Base-by-base conservation (phyloP, 2,797 vertebrate species). In the Mormyrops boulengeri region DNA sequence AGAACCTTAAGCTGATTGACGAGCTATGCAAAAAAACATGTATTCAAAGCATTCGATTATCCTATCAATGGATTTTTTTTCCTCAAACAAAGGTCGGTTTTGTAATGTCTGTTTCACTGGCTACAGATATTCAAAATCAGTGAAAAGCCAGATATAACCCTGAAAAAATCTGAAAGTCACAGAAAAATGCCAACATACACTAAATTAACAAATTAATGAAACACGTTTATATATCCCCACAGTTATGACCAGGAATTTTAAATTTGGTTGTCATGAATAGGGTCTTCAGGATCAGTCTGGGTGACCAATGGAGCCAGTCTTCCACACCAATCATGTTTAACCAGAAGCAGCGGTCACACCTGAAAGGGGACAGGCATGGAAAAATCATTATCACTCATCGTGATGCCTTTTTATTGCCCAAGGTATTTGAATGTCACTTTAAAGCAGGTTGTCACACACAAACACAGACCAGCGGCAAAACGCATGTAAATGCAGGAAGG, bases 401-500 rank as follows among this genome's bases (percentile, higher is more conserved):
- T 60, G 19, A 62, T 19, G n/a, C 47, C 30, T 14, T 34, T 44
- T 88, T 69, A n/a, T 62, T 22, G 34, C 38, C 69, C 60, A 87
- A 30, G 5, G 30, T 53, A 49, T 82, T n/a, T 82, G 41, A 84
- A 38, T 88, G 57, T 30, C 41, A 88, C 87, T 12, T 47, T 49
- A 6, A 62, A 69, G 57, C n/a, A 69, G 30, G 4, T 57, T 69
- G 8, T 57, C 26, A 26, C 3, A 17, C n/a, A 69, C 86, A 88
- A 88, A 87, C 50, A 38, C 60, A 14, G 47, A 50, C 62, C 84
- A 89, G 7, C 12, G 34, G 22, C 85, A 87, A 89, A 87, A n/a
- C 44, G 47, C 62, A 89, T 47, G 85, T 17, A 77, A 89, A 89
- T 38, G 9, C 47, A 41, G 60, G 19, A 30, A 52, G 19, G 38